These are phyloP conservation scores for Amphimedon queenslandica DNA, from an alignment of 37 sponge, comb jelly and placozoan genomes.

Conservation along the genomic window DNA sequence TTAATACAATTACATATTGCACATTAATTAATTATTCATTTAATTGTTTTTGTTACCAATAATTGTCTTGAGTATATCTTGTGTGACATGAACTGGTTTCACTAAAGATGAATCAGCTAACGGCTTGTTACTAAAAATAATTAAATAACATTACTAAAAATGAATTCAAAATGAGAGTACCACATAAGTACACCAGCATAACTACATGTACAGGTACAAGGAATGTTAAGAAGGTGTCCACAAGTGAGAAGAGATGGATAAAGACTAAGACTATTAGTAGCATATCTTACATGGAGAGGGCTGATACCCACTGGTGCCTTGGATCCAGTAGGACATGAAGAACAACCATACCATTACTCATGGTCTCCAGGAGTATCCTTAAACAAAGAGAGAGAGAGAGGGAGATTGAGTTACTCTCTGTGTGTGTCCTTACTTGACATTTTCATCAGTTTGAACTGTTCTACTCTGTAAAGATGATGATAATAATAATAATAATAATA, in stretches of 20 bases:
- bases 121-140: not conserved
- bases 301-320: not conserved
- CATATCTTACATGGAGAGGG: not conserved
- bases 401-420: too few relatives aligned
- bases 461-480: not conserved
- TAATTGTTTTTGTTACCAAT: too few relatives aligned
- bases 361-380: not conserved
- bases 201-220: too few relatives aligned
- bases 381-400: not conserved
- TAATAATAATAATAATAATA: not conserved
- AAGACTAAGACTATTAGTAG: not conserved
- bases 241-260: not conserved
- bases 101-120: not conserved
- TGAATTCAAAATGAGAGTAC: too few relatives aligned
- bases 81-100: not conserved
- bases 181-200: too few relatives aligned
- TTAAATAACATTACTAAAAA: too few relatives aligned
- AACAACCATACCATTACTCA: not conserved
- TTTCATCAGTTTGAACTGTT: not conserved
- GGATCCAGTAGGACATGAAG: constrained; percentile 1
- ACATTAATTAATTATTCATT: too few relatives aligned
- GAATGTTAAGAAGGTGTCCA: too few relatives aligned
- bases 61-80: not conserved
- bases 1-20: not conserved
- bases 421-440: not conserved